These are phyloP conservation scores for Trichomycterus rosablanca DNA, from an alignment of 2,113 vertebrate species.

Conservation along the genomic window DNA sequence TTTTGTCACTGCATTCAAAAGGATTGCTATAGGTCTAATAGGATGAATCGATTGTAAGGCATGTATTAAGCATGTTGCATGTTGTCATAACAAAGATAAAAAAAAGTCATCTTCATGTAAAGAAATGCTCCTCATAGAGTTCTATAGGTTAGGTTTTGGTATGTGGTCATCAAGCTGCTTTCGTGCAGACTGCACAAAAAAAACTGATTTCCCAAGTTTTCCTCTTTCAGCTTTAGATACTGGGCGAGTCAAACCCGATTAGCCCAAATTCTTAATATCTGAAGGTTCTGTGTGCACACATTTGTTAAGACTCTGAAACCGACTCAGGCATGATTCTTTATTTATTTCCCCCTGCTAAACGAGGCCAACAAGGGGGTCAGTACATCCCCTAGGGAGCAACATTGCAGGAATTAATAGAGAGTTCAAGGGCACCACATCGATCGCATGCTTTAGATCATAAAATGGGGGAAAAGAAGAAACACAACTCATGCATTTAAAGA, in stretches of 20 bases:
- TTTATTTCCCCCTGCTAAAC: constrained; percentile 46
- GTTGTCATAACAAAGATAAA: no score
- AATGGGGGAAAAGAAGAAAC: constrained; percentile 34
- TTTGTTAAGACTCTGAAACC: constrained; percentile 41
- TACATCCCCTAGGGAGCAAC: constrained; percentile 42
- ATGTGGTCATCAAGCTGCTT: no score
- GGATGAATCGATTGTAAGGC: no score
- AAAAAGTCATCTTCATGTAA: no score
- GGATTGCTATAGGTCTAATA: no score
- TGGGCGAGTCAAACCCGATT: constrained; percentile 4
- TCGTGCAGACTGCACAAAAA: no score
- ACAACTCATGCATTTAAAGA: constrained; percentile 16
- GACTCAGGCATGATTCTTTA: constrained; percentile 41
- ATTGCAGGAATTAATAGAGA: constrained; percentile 39
- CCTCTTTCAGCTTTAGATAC: no score
- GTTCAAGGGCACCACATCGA: constrained; percentile 53
- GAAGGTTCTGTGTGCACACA: constrained; percentile 10
- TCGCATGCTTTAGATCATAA: constrained; percentile 52
- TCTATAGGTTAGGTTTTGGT: no score
- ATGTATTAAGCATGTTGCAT: no score
- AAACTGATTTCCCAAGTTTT: no score
- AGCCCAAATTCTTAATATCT: constrained; percentile 19
- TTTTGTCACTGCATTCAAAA: no score
- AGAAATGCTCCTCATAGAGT: no score
- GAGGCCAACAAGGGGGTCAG: constrained; percentile 52